A percentile compares a stretch with the other conserved stretches of the same genome.
These are phyloP conservation scores for Andrena camellia DNA, from an alignment of 2,888 invertebrate species.

Conservation along the genomic window DNA sequence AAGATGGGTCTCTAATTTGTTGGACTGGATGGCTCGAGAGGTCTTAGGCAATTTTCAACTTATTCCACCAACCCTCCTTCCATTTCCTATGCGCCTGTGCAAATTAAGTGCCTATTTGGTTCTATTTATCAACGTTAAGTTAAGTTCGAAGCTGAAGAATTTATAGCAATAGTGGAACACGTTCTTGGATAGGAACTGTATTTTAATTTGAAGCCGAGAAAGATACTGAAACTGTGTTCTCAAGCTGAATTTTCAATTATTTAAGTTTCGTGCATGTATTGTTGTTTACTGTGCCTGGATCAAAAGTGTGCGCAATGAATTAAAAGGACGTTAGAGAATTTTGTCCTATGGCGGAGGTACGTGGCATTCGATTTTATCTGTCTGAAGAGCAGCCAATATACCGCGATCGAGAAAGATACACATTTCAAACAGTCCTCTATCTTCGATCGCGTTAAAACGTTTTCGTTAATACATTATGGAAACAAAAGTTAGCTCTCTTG, in stretches of 20 bases:
- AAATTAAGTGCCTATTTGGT: no score
- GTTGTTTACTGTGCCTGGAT: no score
- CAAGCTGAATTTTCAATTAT: no score
- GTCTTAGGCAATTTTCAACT: constrained; percentile 48
- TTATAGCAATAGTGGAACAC: no score
- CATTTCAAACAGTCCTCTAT: constrained; percentile 34
- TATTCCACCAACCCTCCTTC: constrained; percentile 34
- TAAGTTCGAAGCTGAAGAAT: no score
- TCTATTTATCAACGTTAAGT: no score
- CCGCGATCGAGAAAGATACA: constrained; percentile 38
- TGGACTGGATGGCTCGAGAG: constrained; percentile 7
- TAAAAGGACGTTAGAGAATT: not conserved
- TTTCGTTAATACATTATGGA: constrained; percentile 68
- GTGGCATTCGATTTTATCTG: constrained; percentile 16
- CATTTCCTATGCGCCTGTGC: not conserved
- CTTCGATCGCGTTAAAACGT: constrained; percentile 63
- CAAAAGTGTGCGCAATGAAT: not conserved
- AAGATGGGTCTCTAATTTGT: constrained; percentile 36
- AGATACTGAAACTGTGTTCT: no score
- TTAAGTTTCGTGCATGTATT: no score
- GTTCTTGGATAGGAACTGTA: no score
- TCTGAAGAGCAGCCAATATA: constrained; percentile 35
- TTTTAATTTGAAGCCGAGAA: no score
- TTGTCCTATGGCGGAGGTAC: not conserved
- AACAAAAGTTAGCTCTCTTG: constrained; percentile 61